Percentiles rank a stretch among this genome's conserved stretches.
Evolutionary conservation across 2,888 invertebrate genomes (phyloP).

Genomic region (Bhutanitis thaidina): DNA sequence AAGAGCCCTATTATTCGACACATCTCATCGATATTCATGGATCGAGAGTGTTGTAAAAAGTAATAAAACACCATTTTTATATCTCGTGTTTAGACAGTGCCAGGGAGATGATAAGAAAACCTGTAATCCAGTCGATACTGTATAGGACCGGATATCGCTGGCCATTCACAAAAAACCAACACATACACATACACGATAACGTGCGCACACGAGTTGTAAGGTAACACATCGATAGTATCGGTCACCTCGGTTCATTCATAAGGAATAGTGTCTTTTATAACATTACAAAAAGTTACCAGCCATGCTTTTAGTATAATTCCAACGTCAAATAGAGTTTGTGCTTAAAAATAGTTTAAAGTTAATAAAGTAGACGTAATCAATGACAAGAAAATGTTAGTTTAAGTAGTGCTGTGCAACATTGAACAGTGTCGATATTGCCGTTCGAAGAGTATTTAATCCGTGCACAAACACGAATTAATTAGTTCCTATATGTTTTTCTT

Average conservation of each 20-base stretch:
- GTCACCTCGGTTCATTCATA: slow-evolving; percentile 70
- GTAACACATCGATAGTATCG: slow-evolving; percentile 43
- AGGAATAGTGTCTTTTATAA: slow-evolving; percentile 60
- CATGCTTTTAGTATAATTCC: slow-evolving; percentile 30
- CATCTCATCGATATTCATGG: slow-evolving; percentile 68
- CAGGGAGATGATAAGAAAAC: slow-evolving; percentile 76
- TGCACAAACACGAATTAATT: no score
- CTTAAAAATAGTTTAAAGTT: slow-evolving; percentile 20
- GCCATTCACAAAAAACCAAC: slow-evolving; percentile 75
- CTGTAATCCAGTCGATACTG: slow-evolving; percentile 55
- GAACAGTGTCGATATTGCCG: not conserved
- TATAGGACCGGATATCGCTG: slow-evolving; percentile 73
- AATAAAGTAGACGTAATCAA: slow-evolving; percentile 1
- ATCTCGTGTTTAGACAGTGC: slow-evolving; percentile 73
- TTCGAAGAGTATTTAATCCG: no score
- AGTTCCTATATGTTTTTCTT: no score
- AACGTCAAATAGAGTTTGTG: slow-evolving; percentile 29
- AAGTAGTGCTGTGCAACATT: slow-evolving; percentile 7
- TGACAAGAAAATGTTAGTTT: slow-evolving; percentile 6
- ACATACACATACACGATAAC: slow-evolving; percentile 38
- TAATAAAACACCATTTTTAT: slow-evolving; percentile 72
- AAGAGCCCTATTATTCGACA: slow-evolving; percentile 56
- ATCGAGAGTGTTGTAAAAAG: slow-evolving; percentile 64
- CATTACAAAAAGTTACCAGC: slow-evolving; percentile 54
- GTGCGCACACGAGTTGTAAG: slow-evolving; percentile 39